Evolutionary conservation across 2,797 vertebrate species (phyloP), one percentile per base, ranked within the genome.

Genomic region (Avahi laniger): DNA sequence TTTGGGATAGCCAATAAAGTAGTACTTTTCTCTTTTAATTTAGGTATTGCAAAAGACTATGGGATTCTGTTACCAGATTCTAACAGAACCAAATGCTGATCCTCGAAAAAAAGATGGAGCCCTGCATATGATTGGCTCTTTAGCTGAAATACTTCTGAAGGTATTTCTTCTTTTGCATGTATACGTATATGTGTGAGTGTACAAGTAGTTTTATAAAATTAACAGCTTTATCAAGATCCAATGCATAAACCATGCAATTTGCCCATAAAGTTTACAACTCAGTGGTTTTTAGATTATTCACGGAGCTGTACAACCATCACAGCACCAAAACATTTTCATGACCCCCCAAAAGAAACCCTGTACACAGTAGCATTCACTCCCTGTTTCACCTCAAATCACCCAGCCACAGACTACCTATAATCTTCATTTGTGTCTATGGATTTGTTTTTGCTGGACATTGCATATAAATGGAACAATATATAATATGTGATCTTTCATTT

Each of bases 71-170:
- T 99, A 99, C 94, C 99, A 99, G 98, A 99, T 99, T 97, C 99
- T 99, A 79, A 99, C 99, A 7, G 99, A 99, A 92, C 99, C 98
- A 38, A 98, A 98, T 84, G 99, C 99, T 85, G 99, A 99, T 98
- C 99, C 99, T 94, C 99, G 99, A 94, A 99, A 99, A 99, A 99
- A 99, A 97, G 99, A 99, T 70, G 99, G 99, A 41, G 99, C 99
- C 95, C 99, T 99, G 95, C 99, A 99, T 98, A 99, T 99, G 99
- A 99, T 99, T 5, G 99, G 99, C 41, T 99, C 99, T 63, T 98
- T 99, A 98, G 99, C 99, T 97, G 99, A 99, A 98, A 99, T 99
- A 97, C 98, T 99, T 46, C 98, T 99, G 61, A 99, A 99, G 99
- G 99, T 99, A 98, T 95, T 82, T 72, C 7, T 76, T 72, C 33